These are phyloP conservation scores for Bellardia bayeri DNA, from an alignment of 2,888 invertebrate genomes.

Conservation along the genomic window DNA sequence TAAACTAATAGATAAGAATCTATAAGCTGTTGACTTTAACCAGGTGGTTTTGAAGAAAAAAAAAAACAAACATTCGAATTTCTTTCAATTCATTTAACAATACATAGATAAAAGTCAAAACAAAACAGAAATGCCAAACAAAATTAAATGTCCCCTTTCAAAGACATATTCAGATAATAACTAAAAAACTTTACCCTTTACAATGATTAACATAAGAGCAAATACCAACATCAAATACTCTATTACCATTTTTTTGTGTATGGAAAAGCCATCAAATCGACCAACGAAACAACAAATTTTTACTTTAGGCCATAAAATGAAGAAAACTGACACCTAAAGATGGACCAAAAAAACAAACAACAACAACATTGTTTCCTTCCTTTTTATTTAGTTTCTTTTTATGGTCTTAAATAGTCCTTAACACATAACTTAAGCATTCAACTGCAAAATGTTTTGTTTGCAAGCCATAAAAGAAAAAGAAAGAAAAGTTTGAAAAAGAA, in stretches of 20 bases:
- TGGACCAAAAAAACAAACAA: conserved; percentile 12
- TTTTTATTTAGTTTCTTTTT: neutral
- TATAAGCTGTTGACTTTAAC: neutral
- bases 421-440: neutral
- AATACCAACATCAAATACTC: neutral
- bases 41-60: neutral
- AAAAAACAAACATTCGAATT: neutral
- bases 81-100: conserved; percentile 8
- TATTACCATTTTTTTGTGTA: neutral
- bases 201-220: conserved; percentile 17
- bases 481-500: neutral
- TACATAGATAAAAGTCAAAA: neutral
- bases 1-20: neutral
- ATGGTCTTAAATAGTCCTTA: neutral
- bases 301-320: conserved; percentile 52
- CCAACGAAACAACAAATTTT: conserved; percentile 31
- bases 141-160: neutral
- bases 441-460: conserved; percentile 25
- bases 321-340: conserved; percentile 42
- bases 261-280: neutral
- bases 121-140: neutral
- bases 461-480: conserved; percentile 28
- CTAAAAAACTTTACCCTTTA: conserved; percentile 29
- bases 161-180: conserved; percentile 12
- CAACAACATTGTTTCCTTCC: conserved; percentile 14